Conservation (phyloP, 2,888 invertebrate genomes). For the Sarcophaga caerulescens region DNA sequence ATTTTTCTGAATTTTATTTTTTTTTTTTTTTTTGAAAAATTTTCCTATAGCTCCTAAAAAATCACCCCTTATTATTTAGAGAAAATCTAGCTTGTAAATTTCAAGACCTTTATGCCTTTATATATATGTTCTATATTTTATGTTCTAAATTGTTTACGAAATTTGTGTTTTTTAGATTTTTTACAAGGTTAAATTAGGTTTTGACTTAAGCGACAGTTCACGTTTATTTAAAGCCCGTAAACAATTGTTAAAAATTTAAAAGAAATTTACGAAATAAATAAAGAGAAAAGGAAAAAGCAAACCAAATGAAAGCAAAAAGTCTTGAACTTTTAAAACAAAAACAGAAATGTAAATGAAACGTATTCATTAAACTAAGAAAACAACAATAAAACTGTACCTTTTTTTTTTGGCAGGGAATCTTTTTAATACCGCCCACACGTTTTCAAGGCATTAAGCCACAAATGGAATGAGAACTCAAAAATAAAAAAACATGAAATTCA, state of each 20-base stretch:
- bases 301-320: not conserved
- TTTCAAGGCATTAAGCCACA: slow-evolving; percentile 11
- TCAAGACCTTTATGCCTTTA: too few relatives aligned
- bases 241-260: not conserved
- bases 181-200: too few relatives aligned
- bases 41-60: too few relatives aligned
- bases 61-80: too few relatives aligned
- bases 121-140: too few relatives aligned
- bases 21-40: too few relatives aligned
- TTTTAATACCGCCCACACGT: not conserved
- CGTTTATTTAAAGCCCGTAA: not conserved
- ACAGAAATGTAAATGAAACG: not conserved
- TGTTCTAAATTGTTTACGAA: too few relatives aligned
- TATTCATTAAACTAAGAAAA: not conserved
- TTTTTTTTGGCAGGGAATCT: slow-evolving; percentile 12
- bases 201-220: too few relatives aligned
- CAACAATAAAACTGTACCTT: slow-evolving; percentile 34
- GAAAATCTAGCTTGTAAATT: too few relatives aligned
- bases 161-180: too few relatives aligned
- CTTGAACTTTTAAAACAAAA: not conserved
- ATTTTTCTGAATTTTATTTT: too few relatives aligned
- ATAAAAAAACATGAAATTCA: not conserved
- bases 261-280: not conserved
- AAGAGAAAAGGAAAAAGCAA: not conserved
- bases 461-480: not conserved